phyloP scores from a whole-genome alignment of 2,888 invertebrate species.

The Cheiracanthium punctorium region DNA sequence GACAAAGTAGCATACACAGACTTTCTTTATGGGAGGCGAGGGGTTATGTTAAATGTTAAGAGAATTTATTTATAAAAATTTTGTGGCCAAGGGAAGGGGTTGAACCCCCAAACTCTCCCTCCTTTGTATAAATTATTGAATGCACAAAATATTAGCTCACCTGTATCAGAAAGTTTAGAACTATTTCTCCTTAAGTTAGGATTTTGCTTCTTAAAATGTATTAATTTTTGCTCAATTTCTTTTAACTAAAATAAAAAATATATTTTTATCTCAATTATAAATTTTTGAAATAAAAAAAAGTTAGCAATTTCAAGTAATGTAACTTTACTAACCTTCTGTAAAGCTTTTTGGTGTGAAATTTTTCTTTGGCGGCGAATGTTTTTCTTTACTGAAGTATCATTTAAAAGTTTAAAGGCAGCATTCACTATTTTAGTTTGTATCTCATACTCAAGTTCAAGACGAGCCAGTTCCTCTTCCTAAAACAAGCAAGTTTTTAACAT shows the following conservation, averaged over 20 bases:
- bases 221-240: constrained; percentile 70
- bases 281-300: neutral
- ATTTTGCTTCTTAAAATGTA: constrained; percentile 61
- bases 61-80: no score
- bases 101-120: no score
- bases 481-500: no score
- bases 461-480: constrained; percentile 80
- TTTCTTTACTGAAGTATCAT: constrained; percentile 82
- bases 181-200: constrained; percentile 25
- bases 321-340: constrained; percentile 74
- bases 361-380: constrained; percentile 82
- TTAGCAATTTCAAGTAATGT: constrained; percentile 11
- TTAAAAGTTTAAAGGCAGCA: constrained; percentile 83
- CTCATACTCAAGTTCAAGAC: constrained; percentile 84
- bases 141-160: constrained; percentile 14
- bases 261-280: neutral
- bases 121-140: no score
- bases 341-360: constrained; percentile 81
- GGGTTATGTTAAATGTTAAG: no score
- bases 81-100: no score
- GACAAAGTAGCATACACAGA: no score
- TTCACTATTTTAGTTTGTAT: constrained; percentile 84
- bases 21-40: no score
- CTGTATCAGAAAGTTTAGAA: constrained; percentile 43
- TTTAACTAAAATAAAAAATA: constrained; percentile 72